Percentiles rank a stretch among this genome's conserved stretches.
These are phyloP conservation scores for Aphaenogaster rudis DNA, from an alignment of 1,140 invertebrate genomes.

Conservation along the genomic window DNA sequence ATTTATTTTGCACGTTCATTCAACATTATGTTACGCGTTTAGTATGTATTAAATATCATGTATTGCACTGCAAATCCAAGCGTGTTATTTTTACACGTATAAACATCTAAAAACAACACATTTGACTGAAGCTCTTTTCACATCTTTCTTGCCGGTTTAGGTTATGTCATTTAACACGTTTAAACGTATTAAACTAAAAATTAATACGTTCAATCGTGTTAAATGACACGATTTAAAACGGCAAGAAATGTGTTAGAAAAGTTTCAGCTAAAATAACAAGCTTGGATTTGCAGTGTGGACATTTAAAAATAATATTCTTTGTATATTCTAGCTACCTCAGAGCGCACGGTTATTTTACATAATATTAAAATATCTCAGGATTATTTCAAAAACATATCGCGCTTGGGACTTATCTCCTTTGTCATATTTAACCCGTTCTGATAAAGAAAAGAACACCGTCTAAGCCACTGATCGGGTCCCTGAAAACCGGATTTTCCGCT, in stretches of 20 bases:
- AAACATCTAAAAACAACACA: too few relatives aligned
- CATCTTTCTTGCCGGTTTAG: too few relatives aligned
- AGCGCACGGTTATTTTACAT: neutral
- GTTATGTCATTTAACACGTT: too few relatives aligned
- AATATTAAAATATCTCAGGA: neutral
- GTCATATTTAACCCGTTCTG: constrained; percentile 22
- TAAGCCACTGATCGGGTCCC: constrained; percentile 51
- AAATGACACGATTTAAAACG: too few relatives aligned
- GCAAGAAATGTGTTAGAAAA: too few relatives aligned
- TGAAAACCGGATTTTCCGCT: constrained; percentile 51
- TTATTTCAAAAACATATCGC: constrained; percentile 4
- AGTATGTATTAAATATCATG: neutral
- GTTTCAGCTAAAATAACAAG: too few relatives aligned
- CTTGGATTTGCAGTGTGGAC: too few relatives aligned
- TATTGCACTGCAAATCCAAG: neutral
- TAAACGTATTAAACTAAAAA: too few relatives aligned
- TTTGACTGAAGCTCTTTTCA: too few relatives aligned
- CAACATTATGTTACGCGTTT: neutral
- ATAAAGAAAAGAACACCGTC: constrained; percentile 34
- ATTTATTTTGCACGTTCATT: constrained; percentile 12
- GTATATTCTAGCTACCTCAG: neutral
- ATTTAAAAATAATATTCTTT: neutral
- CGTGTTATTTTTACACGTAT: too few relatives aligned
- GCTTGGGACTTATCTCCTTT: constrained; percentile 19
- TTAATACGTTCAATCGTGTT: too few relatives aligned